phyloP scores from a whole-genome alignment of 2,113 vertebrate genomes.

The Pungitius pungitius region DNA sequence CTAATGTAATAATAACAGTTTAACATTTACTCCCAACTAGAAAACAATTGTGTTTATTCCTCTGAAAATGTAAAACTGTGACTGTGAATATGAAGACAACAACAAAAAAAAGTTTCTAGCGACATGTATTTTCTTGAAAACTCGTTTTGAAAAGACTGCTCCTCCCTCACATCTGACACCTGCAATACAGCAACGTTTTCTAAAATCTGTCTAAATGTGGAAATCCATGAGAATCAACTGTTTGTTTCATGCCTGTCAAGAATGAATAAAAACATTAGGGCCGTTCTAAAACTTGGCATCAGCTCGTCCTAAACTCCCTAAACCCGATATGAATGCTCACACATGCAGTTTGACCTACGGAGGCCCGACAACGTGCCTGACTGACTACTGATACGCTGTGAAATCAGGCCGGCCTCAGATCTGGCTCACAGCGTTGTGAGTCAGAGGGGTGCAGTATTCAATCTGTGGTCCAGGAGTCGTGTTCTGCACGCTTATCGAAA shows the following conservation, averaged over 20 bases:
- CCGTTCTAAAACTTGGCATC: constrained; percentile 15
- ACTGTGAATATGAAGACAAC: not conserved
- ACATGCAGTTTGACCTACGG: not conserved
- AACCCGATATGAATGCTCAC: too few relatives aligned
- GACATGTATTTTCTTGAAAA: not conserved
- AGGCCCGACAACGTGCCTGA: constrained; percentile 14
- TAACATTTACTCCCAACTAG: not conserved
- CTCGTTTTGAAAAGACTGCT: not conserved
- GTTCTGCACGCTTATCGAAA: not conserved
- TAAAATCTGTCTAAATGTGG: constrained; percentile 3
- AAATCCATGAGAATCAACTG: constrained; percentile 15
- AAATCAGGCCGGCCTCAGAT: constrained; percentile 37
- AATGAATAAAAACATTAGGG: constrained; percentile 14
- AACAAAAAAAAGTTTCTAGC: not conserved
- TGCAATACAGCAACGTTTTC: not conserved
- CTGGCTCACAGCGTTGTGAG: not conserved
- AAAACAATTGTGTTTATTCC: not conserved
- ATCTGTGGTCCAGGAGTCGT: constrained; percentile 3
- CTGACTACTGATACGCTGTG: constrained; percentile 31
- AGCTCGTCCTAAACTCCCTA: too few relatives aligned
- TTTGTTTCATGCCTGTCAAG: constrained; percentile 19
- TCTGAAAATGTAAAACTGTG: not conserved
- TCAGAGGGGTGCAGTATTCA: not conserved
- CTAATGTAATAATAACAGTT: not conserved
- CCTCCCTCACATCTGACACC: not conserved